Evolutionary conservation across 2,113 vertebrate genomes (phyloP), one percentile per base, ranked within the genome.

Genomic region (Aldabrachelys gigantea): DNA sequence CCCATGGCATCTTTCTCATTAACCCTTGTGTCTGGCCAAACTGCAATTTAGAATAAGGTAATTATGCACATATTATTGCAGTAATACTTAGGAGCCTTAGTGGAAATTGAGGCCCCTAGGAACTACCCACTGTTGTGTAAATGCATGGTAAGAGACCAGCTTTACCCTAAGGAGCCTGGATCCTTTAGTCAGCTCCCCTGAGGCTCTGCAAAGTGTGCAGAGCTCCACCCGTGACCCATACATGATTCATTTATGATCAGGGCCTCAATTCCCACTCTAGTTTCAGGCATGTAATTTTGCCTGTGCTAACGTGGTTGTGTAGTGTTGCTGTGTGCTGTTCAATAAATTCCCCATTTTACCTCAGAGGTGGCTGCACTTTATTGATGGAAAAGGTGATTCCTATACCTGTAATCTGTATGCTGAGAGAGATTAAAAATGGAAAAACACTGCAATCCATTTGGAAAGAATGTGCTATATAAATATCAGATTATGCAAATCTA

Each of bases 401-500:
- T 25, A 14, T 1, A 5, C 44, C 47, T 78, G 38, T 41, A 86
- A 85, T 5, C 81, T 76, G 0, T 0, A 1, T 76, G n/a, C 49
- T 72, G 65, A 49, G 56, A 85, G 65, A 80, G 5, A 0, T 80
- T 59, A 91, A 44, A 72, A 21, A 86, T 50, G 31, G 12, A 56
- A 52, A 93, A 54, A 69, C 52, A 76, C 38, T 81, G 0, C 50
- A 53, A 92, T 72, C 49, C 0, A 10, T 27, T 69, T 89, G 35
- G 56, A 82, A 81, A 84, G 90, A 50, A 1, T 0, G n/a, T 52
- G 82, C 65, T 79, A 81, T 83, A 80, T 82, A 91, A 86, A 85
- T 97, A 92, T 24, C 95, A 96, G 92, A 52, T 72, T 95, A 82
- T 93, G 89, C 86, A 96, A 89, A 95, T 97, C 38, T 57, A 82